Conservation (phyloP, 1,140 invertebrate species). For the Drosophila kohkoa region DNA sequence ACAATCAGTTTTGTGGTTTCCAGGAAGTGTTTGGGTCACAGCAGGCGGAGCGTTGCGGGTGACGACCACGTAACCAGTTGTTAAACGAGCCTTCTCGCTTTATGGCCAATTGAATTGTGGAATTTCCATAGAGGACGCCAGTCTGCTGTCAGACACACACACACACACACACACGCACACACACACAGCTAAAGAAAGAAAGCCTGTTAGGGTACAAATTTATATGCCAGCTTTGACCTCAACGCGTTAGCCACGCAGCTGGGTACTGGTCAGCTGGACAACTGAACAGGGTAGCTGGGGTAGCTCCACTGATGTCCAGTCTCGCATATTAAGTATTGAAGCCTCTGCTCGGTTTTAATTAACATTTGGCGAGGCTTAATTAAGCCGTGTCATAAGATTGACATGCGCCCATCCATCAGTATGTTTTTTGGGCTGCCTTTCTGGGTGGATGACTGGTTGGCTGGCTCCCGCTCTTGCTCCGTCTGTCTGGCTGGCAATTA, state of each 20-base stretch:
- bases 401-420: conserved; percentile 19
- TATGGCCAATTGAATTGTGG: conserved; percentile 71
- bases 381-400: conserved; percentile 37
- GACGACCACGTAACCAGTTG: conserved; percentile 68
- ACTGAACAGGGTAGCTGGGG: neutral
- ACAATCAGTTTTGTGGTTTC: conserved; percentile 51
- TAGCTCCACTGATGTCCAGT: neutral
- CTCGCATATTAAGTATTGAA: conserved; percentile 1
- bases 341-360: conserved; percentile 36
- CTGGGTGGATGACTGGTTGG: neutral
- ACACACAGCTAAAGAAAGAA: conserved; percentile 23
- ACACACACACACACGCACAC: conserved; percentile 16
- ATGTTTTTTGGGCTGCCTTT: conserved; percentile 6
- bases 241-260: conserved; percentile 38
- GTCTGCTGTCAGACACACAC: conserved; percentile 17
- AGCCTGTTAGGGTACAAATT: conserved; percentile 57
- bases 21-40: conserved; percentile 67
- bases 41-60: conserved; percentile 35
- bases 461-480: too few species aligned
- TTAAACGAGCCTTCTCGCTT: conserved; percentile 71
- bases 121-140: conserved; percentile 46
- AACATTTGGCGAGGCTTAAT: conserved; percentile 40
- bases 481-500: neutral
- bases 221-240: conserved; percentile 62
- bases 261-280: conserved; percentile 6